Percentiles rank a stretch among this genome's conserved stretches.
Evolutionary conservation across 1,140 invertebrate genomes (phyloP).

Genomic region (Penaeus japonicus): DNA sequence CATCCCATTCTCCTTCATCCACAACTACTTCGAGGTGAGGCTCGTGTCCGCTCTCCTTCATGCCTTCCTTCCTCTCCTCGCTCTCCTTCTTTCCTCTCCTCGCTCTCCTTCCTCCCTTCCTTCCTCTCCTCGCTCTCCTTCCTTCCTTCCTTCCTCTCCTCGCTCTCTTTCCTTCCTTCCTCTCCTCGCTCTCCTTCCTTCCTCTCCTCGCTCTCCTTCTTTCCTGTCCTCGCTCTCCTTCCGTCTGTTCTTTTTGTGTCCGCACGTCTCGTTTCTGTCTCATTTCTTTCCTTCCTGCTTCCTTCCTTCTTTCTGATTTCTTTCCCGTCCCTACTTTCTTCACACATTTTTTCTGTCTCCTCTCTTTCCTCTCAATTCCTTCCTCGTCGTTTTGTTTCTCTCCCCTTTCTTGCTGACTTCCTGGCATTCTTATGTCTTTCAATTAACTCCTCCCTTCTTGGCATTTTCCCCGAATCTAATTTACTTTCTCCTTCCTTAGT

Average conservation of each 20-base stretch:
- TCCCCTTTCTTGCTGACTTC: background rate
- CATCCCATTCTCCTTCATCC: slow-evolving; percentile 90
- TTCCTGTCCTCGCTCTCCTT: background rate
- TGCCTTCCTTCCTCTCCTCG: background rate
- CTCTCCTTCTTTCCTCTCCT: background rate
- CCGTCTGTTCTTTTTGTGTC: background rate
- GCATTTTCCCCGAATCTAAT: background rate
- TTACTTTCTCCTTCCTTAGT: background rate
- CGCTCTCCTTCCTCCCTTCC: background rate
- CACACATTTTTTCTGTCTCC: background rate
- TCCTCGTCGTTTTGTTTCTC: background rate
- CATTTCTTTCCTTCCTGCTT: background rate
- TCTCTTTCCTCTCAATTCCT: background rate
- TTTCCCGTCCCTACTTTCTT: background rate
- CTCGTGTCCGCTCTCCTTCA: background rate
- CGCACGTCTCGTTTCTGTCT: background rate
- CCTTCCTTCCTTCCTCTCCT: background rate
- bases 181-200: too few species aligned
- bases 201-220: background rate
- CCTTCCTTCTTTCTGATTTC: background rate
- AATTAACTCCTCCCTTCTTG: background rate
- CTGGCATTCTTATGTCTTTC: background rate
- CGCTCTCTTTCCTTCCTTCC: background rate
- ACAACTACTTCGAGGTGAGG: slow-evolving; percentile 91
- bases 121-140: background rate